Percentiles rank a stretch among this genome's conserved stretches.
phyloP scores from a whole-genome alignment of 2,113 vertebrate genomes.

The Pitta sordida region DNA sequence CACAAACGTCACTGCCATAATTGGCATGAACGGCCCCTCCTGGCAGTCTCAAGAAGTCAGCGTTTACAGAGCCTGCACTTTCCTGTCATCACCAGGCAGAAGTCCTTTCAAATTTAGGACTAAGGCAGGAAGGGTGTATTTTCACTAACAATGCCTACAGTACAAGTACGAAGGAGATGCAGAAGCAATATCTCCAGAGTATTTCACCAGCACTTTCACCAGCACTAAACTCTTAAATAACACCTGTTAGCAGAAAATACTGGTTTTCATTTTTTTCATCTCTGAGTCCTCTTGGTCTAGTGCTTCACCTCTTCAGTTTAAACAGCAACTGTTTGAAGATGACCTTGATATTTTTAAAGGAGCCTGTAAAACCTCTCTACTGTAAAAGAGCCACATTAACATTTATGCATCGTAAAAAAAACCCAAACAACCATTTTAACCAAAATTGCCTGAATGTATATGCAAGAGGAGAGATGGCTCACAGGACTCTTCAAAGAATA shows the following conservation, averaged over 20 bases:
- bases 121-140: slow-evolving; percentile 28
- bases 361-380: slow-evolving; percentile 17
- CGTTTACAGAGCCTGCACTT: not conserved
- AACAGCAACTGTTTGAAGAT: slow-evolving; percentile 31
- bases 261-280: not conserved
- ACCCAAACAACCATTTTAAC: slow-evolving; percentile 52
- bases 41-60: slow-evolving; percentile 11
- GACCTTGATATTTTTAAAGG: slow-evolving; percentile 25
- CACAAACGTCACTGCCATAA: not conserved
- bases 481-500: slow-evolving; percentile 30
- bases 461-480: not conserved
- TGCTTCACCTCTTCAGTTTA: not conserved
- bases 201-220: not conserved
- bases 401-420: slow-evolving; percentile 22
- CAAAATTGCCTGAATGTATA: slow-evolving; percentile 55
- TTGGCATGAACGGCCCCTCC: not conserved
- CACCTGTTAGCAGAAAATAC: slow-evolving; percentile 7
- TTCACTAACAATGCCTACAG: not conserved
- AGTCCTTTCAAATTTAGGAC: slow-evolving; percentile 3
- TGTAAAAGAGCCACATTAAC: slow-evolving; percentile 35
- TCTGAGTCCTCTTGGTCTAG: not conserved
- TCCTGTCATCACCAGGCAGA: slow-evolving; percentile 26
- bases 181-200: not conserved
- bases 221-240: not conserved
- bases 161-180: not conserved